Conservation (phyloP, 2,888 invertebrate genomes). For the Plemyria rubiginata region DNA sequence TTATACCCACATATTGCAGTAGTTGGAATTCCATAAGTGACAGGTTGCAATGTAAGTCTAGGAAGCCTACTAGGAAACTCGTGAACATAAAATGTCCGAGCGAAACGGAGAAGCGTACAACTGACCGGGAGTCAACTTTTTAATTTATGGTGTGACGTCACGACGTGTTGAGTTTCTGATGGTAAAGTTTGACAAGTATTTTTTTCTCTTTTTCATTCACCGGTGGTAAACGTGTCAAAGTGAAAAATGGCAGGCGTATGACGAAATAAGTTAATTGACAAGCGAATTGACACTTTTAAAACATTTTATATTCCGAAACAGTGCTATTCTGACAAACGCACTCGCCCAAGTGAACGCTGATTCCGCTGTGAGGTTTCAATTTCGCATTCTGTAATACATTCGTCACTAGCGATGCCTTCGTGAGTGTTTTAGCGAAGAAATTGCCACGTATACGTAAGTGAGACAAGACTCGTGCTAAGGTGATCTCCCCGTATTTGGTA, state of each 20-base stretch:
- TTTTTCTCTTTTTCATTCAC: slow-evolving; percentile 32
- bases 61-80: slow-evolving; percentile 32
- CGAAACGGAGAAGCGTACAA: slow-evolving; percentile 15
- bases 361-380: too few relatives aligned
- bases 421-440: too few relatives aligned
- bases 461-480: too few relatives aligned
- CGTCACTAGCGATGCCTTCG: too few relatives aligned
- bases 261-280: slow-evolving; percentile 35
- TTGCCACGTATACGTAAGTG: too few relatives aligned
- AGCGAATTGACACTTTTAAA: slow-evolving; percentile 7
- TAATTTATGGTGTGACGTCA: slow-evolving; percentile 50
- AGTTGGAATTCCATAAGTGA: too few relatives aligned
- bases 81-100: slow-evolving; percentile 32
- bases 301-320: not conserved
- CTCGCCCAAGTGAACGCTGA: too few relatives aligned
- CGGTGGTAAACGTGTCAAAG: slow-evolving; percentile 21
- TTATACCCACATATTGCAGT: too few relatives aligned
- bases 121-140: slow-evolving; percentile 51
- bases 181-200: slow-evolving; percentile 44
- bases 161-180: slow-evolving; percentile 40
- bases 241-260: slow-evolving; percentile 29
- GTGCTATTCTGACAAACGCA: not conserved
- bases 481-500: too few relatives aligned
- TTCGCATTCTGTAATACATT: too few relatives aligned
- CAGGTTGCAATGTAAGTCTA: too few relatives aligned